These are phyloP conservation scores for Brachyalestes nurse DNA, from an alignment of 2,797 vertebrate species.

Conservation along the genomic window DNA sequence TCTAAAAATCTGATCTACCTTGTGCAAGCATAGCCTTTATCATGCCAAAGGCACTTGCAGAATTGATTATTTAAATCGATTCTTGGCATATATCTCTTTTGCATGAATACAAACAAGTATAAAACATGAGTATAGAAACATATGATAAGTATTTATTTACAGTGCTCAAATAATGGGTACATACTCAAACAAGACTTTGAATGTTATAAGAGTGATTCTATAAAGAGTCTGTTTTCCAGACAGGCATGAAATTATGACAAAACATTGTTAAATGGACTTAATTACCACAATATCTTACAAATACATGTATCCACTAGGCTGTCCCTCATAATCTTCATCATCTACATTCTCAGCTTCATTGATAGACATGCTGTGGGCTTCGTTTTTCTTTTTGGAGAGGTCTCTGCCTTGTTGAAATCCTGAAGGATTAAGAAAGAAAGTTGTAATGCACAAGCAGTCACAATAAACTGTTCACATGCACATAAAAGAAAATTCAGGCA, in stretches of 20 bases:
- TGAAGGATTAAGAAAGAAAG: constrained; percentile 38
- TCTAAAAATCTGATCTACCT: too few species aligned
- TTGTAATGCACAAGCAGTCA: not conserved
- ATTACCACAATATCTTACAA: constrained; percentile 38
- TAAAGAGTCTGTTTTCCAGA: constrained; percentile 20
- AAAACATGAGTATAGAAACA: constrained; percentile 25
- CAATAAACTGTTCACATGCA: not conserved
- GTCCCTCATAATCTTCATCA: constrained; percentile 63
- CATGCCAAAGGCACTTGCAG: not conserved
- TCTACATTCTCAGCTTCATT: constrained; percentile 54
- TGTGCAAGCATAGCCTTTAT: too few species aligned
- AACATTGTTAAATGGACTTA: constrained; percentile 29
- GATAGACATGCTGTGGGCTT: constrained; percentile 43
- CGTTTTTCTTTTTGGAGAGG: constrained; percentile 34
- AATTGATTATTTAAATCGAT: not conserved
- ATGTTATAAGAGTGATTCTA: constrained; percentile 32
- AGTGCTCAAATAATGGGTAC: constrained; percentile 37
- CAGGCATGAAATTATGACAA: constrained; percentile 8
- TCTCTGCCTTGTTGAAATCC: constrained; percentile 48
- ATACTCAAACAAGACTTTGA: constrained; percentile 11
- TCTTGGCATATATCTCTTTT: not conserved
- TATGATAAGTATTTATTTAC: constrained; percentile 55
- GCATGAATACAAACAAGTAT: not conserved
- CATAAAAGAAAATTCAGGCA: not conserved
- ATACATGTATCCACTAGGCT: constrained; percentile 59